phyloP scores from a whole-genome alignment of 2,888 invertebrate species.

The Yponomeuta sedellus region DNA sequence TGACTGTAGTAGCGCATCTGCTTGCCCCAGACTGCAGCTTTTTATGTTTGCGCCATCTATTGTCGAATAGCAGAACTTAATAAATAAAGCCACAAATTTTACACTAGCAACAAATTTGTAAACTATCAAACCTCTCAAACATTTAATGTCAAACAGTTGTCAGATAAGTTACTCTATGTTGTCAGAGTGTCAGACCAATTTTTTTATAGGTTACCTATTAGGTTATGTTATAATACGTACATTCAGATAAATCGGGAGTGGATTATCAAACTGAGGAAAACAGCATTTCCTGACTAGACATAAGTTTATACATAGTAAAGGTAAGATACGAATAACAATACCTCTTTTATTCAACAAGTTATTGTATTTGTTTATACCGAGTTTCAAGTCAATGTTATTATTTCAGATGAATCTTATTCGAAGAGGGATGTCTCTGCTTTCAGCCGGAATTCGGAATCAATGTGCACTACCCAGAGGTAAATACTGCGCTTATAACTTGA shows the following conservation, averaged over 20 bases:
- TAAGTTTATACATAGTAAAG: not conserved
- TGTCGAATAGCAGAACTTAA: slow-evolving; percentile 12
- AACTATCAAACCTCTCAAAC: slow-evolving; percentile 12
- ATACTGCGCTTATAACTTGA: not conserved
- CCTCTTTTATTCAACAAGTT: too few species aligned
- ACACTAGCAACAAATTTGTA: slow-evolving; percentile 23
- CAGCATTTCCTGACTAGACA: not conserved
- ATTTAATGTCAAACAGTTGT: slow-evolving; percentile 20
- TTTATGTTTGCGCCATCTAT: slow-evolving; percentile 2
- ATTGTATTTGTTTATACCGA: not conserved
- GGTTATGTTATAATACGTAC: slow-evolving; percentile 17
- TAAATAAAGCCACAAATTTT: not conserved
- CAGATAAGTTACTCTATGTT: too few species aligned
- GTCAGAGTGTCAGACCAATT: too few species aligned
- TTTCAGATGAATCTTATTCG: slow-evolving; percentile 66
- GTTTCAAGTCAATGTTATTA: slow-evolving; percentile 17
- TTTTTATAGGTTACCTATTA: too few species aligned
- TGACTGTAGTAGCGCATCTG: too few species aligned
- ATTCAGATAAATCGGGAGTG: too few species aligned
- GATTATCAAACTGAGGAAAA: too few species aligned
- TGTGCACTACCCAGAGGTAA: slow-evolving; percentile 46
- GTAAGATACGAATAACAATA: too few species aligned
- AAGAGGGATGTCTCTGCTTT: slow-evolving; percentile 52
- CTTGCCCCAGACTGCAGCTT: not conserved
- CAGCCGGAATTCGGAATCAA: slow-evolving; percentile 49